These are phyloP conservation scores for Apocheima hispidaria DNA, from an alignment of 2,888 invertebrate species.

Conservation along the genomic window DNA sequence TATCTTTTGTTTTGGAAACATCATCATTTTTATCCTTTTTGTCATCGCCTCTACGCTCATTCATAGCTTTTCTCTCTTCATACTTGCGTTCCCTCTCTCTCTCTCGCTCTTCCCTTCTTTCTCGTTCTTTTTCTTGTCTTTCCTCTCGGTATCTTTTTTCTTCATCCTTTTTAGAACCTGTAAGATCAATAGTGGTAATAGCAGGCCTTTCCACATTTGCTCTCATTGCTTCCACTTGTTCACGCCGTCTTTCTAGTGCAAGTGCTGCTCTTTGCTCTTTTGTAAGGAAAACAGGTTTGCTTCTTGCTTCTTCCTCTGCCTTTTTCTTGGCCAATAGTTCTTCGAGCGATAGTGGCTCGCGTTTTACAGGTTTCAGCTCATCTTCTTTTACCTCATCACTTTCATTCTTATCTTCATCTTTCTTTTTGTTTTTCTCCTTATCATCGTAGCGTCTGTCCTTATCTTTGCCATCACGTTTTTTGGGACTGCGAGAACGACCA, in stretches of 20 bases:
- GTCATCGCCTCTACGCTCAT: constrained; percentile 78
- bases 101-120: constrained; percentile 88
- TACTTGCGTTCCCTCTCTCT: constrained; percentile 78
- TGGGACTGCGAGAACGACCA: constrained; percentile 71
- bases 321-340: constrained; percentile 98
- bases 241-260: constrained; percentile 95
- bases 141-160: constrained; percentile 74
- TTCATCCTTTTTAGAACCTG: constrained; percentile 82
- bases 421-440: constrained; percentile 74
- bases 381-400: constrained; percentile 78
- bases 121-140: constrained; percentile 77
- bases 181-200: constrained; percentile 78
- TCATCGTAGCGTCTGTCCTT: constrained; percentile 74
- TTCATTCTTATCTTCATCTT: constrained; percentile 67
- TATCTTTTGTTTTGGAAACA: constrained; percentile 89
- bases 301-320: constrained; percentile 96
- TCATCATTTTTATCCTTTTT: constrained; percentile 84
- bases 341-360: constrained; percentile 97
- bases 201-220: constrained; percentile 86
- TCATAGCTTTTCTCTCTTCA: constrained; percentile 82
- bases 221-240: constrained; percentile 93
- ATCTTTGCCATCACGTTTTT: constrained; percentile 75
- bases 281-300: constrained; percentile 98
- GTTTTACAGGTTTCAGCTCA: constrained; percentile 66
- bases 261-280: constrained; percentile 97